Evolutionary conservation across 2,797 vertebrate genomes (phyloP).

Genomic region (Cynopterus sphinx): DNA sequence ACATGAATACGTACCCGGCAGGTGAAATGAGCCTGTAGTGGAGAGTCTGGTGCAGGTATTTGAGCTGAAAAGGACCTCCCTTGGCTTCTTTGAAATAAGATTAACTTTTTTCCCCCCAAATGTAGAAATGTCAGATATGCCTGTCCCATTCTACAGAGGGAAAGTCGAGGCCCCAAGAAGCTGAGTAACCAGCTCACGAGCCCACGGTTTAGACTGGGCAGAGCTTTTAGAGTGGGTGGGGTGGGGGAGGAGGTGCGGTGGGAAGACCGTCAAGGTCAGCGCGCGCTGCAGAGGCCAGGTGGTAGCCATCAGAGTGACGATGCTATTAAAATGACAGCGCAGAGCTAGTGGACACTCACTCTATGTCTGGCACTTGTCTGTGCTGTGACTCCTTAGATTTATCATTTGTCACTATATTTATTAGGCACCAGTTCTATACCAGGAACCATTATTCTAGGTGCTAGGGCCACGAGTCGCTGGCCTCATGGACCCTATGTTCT

Average conservation of each 20-base stretch:
- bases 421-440: neutral
- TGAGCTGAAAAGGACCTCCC: neutral
- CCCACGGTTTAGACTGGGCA: neutral
- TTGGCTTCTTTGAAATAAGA: neutral
- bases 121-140: neutral
- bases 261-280: neutral
- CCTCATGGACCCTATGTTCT: neutral
- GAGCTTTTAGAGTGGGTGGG: neutral
- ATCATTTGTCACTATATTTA: neutral
- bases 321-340: neutral
- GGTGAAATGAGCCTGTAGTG: neutral
- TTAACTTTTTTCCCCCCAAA: neutral
- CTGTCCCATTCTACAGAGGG: neutral
- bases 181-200: neutral
- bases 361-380: neutral
- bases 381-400: too few species aligned
- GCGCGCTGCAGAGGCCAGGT: neutral
- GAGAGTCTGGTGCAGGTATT: neutral
- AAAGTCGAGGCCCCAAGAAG: neutral
- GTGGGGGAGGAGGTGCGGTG: neutral
- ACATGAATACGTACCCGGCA: rapidly evolving
- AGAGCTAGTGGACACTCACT: neutral
- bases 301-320: neutral
- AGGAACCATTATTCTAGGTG: neutral
- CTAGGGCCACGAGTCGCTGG: neutral